Evolutionary conservation across 2,113 vertebrate genomes (phyloP), one percentile per base, ranked within the genome.

Genomic region (Stictonetta naevosa): DNA sequence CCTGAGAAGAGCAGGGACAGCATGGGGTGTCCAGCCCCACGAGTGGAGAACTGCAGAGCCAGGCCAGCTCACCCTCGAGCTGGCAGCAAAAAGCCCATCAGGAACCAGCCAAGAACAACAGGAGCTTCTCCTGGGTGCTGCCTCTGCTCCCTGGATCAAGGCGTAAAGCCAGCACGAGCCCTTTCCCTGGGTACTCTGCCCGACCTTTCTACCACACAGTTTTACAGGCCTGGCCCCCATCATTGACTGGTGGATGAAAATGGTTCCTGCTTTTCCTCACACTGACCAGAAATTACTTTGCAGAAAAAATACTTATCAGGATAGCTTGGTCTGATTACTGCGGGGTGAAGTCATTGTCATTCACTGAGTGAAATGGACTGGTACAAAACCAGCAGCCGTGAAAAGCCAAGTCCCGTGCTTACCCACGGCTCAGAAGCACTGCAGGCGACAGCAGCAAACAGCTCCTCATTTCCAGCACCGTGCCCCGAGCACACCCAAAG

Each of bases 161-260:
- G 36, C 20, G 4, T 4, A 28, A 3, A 13, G 18, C 21, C 50
- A 29, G 33, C 8, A 40, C 0, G 8, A 25, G 29, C 76, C 11
- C 44, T 14, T 46, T 11, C 40, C 36, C 60, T 17, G 48, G 22
- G 34, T 29, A 42, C 34, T 13, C 40, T 67, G 38, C 60, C 77
- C 17, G 38, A 26, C 33, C 40, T 14, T 13, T 33, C 19, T 5
- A 4, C 19, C 5, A 7, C 21, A n/a, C 18, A 3, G 28, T 1
- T 33, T 9, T n/a, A 34, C 1, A 19, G 59, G 40, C 33, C 31
- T n/a, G 77, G 53, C 40, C 34, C 71, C 21, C 5, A 5, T 11
- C 2, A 7, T 0, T 1, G 0, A 22, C n/a, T 7, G 14, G 2
- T 0, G 50, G 28, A 36, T 31, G 13, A 38, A 62, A 78, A 26